Evolutionary conservation across 2,797 vertebrate species (phyloP).

Genomic region (Smutsia temminckii): DNA sequence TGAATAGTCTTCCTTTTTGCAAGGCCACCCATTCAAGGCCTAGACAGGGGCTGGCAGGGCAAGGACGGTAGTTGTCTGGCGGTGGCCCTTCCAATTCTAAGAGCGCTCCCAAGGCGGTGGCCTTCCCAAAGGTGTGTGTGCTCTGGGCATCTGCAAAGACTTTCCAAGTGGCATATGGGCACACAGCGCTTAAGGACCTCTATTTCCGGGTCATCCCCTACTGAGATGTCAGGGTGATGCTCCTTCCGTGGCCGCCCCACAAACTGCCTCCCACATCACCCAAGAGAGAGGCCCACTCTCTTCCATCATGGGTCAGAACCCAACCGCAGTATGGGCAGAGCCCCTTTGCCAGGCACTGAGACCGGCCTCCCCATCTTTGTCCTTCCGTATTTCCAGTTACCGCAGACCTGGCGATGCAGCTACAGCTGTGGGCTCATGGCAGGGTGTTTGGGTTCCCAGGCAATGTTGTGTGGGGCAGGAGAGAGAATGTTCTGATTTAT

Average conservation of each 20-base stretch:
- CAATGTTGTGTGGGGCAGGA: background rate
- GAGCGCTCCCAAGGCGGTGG: background rate
- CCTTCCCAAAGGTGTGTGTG: background rate
- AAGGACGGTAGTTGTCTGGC: background rate
- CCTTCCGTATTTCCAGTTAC: rapidly evolving
- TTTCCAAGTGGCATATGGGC: background rate
- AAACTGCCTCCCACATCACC: background rate
- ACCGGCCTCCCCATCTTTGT: background rate
- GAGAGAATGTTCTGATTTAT: background rate
- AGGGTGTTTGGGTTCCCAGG: background rate
- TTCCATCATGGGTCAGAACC: background rate
- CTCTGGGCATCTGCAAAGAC: too few relatives aligned
- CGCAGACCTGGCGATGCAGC: background rate
- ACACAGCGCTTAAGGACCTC: background rate
- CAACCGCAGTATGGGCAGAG: background rate
- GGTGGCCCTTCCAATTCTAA: background rate
- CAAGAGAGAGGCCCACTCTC: background rate
- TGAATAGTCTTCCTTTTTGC: too few relatives aligned
- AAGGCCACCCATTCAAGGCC: background rate
- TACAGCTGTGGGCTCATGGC: rapidly evolving
- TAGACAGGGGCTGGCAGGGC: background rate
- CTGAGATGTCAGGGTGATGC: too few relatives aligned
- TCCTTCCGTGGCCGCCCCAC: background rate
- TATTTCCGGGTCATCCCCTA: background rate
- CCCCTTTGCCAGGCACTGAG: too few relatives aligned